Evolutionary conservation across 2,113 vertebrate genomes (phyloP).

Genomic region (Seriola aureovittata): DNA sequence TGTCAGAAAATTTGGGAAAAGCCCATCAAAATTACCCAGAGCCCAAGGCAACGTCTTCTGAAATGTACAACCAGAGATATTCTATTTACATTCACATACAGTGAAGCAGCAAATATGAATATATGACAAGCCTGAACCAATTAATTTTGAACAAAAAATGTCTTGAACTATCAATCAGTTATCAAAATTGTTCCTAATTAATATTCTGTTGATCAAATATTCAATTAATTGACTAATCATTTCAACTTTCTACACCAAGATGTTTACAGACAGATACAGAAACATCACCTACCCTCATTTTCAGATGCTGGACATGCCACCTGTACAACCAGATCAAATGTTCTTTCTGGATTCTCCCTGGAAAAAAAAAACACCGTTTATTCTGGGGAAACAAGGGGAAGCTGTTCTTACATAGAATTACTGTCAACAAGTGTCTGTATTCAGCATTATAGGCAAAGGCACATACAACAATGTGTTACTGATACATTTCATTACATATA

Average conservation of each 20-base stretch:
- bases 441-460: neutral
- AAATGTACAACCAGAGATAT: neutral
- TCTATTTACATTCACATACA: neutral
- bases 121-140: neutral
- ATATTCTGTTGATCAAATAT: neutral
- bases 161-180: neutral
- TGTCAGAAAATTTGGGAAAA: neutral
- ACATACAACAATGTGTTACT: neutral
- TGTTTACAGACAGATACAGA: neutral
- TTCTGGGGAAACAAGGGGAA: neutral
- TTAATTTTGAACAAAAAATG: neutral
- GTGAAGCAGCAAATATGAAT: neutral
- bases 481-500: neutral
- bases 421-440: conserved; percentile 26
- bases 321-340: conserved; percentile 95
- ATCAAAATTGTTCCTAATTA: neutral
- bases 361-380: conserved; percentile 40
- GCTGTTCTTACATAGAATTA: neutral
- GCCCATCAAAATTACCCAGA: neutral
- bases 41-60: neutral
- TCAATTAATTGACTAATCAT: neutral
- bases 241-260: neutral
- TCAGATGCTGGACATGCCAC: conserved; percentile 92
- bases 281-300: conserved; percentile 89
- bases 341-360: conserved; percentile 95